Evolutionary conservation across 2,113 vertebrate genomes (phyloP).

Genomic region (Heliornis fulica): DNA sequence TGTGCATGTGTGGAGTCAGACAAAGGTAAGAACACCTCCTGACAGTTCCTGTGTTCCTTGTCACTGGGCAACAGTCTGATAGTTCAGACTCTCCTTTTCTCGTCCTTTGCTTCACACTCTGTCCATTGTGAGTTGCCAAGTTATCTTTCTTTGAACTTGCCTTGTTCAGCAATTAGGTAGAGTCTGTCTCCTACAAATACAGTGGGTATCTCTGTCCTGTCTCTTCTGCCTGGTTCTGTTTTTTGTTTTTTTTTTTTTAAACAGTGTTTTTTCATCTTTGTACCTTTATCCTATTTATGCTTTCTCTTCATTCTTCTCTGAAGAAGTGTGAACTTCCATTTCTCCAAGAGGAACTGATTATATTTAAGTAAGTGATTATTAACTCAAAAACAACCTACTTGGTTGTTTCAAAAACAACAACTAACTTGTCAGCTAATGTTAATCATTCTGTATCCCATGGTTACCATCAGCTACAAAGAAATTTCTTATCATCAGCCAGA

Average conservation of each 20-base stretch:
- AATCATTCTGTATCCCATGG: background rate
- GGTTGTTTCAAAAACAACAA: too few relatives aligned
- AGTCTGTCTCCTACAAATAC: background rate
- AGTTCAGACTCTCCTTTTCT: background rate
- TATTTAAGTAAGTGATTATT: background rate
- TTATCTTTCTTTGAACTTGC: background rate
- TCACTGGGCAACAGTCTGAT: background rate
- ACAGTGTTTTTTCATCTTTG: background rate
- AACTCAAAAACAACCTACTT: background rate
- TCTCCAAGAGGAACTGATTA: background rate
- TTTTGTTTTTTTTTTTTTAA: background rate
- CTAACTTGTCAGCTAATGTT: accelerated
- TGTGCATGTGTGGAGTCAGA: background rate
- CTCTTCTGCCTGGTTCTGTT: background rate
- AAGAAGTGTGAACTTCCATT: background rate
- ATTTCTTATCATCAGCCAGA: background rate
- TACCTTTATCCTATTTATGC: background rate
- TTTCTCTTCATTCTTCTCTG: background rate
- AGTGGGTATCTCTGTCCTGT: background rate
- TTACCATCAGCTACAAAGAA: background rate
- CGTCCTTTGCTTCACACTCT: background rate
- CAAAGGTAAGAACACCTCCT: background rate
- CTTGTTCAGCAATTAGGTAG: background rate
- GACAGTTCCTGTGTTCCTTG: background rate
- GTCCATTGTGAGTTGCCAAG: background rate